These are phyloP conservation scores for Linepithema humile DNA, from an alignment of 1,140 invertebrate species.

Conservation along the genomic window DNA sequence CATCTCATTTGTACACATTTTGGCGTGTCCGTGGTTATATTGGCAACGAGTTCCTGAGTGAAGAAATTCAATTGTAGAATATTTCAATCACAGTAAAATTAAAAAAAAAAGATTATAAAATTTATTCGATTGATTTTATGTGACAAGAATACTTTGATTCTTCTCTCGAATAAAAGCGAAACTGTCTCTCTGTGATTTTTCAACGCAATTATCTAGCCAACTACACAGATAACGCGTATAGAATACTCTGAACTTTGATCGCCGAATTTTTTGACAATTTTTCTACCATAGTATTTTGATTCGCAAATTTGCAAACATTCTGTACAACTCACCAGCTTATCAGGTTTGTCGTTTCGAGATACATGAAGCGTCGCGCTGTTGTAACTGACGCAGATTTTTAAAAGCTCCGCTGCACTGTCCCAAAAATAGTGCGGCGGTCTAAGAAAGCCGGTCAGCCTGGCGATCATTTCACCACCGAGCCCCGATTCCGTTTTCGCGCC, in stretches of 20 bases:
- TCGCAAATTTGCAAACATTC: neutral
- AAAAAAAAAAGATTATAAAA: neutral
- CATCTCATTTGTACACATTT: conserved; percentile 85
- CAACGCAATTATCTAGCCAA: no score
- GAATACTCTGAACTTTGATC: no score
- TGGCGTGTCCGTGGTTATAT: conserved; percentile 88
- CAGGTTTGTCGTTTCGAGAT: conserved; percentile 81
- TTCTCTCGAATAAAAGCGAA: no score
- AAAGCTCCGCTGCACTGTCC: conserved; percentile 87
- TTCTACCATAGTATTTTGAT: no score
- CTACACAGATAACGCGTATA: no score
- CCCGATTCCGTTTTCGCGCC: conserved; percentile 87
- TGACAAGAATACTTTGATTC: neutral
- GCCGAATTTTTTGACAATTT: no score
- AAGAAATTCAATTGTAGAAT: neutral
- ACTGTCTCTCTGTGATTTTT: no score
- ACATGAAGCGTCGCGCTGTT: conserved; percentile 86
- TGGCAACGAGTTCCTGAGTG: conserved; percentile 86
- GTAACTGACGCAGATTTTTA: conserved; percentile 90
- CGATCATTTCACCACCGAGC: conserved; percentile 89
- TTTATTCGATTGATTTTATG: neutral
- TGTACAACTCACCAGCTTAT: conserved; percentile 71
- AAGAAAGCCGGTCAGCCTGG: conserved; percentile 91
- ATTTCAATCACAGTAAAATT: conserved; percentile 1
- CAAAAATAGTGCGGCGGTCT: conserved; percentile 89